Percentiles rank a stretch among this genome's conserved stretches.
Evolutionary conservation across 2,888 invertebrate species (phyloP).

Genomic region (Himalopsyche japonica): DNA sequence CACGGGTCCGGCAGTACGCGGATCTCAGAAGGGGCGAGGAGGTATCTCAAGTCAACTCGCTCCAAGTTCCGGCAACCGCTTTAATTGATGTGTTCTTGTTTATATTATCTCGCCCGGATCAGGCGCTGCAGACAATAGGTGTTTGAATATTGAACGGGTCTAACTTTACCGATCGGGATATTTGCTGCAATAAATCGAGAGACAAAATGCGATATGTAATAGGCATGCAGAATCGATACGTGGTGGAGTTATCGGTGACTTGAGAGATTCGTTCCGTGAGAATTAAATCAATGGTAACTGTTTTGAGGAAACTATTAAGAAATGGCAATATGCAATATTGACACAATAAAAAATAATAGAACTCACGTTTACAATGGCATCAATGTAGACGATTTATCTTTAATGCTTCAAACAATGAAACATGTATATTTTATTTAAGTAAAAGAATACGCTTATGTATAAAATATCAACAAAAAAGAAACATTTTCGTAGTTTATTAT

Average conservation of each 20-base stretch:
- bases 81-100: conserved; percentile 36
- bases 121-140: conserved; percentile 25
- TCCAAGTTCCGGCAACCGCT: conserved; percentile 26
- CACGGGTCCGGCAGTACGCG: conserved; percentile 25
- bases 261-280: background rate
- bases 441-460: too few species aligned
- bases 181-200: background rate
- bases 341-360: too few species aligned
- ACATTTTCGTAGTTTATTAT: too few species aligned
- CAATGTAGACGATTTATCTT: too few species aligned
- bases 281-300: background rate
- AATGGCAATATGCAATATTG: too few species aligned
- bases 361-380: too few species aligned
- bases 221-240: background rate
- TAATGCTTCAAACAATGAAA: too few species aligned
- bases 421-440: too few species aligned
- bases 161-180: background rate
- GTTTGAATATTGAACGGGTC: conserved; percentile 16
- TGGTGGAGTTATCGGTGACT: background rate
- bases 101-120: conserved; percentile 18
- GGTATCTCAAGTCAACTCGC: conserved; percentile 14
- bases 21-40: conserved; percentile 24
- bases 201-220: background rate
- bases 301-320: background rate
- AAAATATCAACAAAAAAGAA: too few species aligned